A percentile compares a stretch with the other conserved stretches of the same genome.
Evolutionary conservation across 2,888 invertebrate genomes (phyloP).

Genomic region (Cremastobaeus sp.): DNA sequence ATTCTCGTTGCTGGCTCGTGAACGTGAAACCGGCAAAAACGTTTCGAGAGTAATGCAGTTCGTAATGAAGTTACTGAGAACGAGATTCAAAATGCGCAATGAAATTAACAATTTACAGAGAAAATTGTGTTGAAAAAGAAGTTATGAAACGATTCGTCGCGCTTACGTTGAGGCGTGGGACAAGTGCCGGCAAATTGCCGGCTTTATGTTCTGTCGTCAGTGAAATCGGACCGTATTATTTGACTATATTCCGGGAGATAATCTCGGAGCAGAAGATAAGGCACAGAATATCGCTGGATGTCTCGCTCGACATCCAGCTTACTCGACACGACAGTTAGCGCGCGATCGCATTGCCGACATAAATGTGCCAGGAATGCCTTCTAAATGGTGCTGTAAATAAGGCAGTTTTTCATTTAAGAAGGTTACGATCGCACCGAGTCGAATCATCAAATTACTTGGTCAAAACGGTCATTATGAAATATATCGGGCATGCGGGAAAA

Average conservation of each 20-base stretch:
- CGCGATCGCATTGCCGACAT: slow-evolving; percentile 30
- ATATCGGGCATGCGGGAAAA: too few relatives aligned
- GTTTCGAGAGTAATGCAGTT: too few relatives aligned
- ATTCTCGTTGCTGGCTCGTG: too few relatives aligned
- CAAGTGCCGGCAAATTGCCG: slow-evolving; percentile 59
- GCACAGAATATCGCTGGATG: slow-evolving; percentile 38
- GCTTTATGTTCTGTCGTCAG: slow-evolving; percentile 63
- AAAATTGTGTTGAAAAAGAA: slow-evolving; percentile 12
- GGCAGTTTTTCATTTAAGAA: slow-evolving; percentile 28
- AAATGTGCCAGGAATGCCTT: slow-evolving; percentile 34
- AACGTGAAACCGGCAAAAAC: too few relatives aligned
- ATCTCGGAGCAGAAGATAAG: slow-evolving; percentile 28
- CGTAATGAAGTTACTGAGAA: too few relatives aligned
- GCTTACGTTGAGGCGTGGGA: slow-evolving; percentile 58
- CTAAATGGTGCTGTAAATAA: slow-evolving; percentile 34
- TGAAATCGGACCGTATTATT: slow-evolving; percentile 65
- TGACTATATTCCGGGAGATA: slow-evolving; percentile 54
- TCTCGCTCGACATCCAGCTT: too few relatives aligned
- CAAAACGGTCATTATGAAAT: slow-evolving; percentile 6
- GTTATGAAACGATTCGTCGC: slow-evolving; percentile 12
- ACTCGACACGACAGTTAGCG: slow-evolving; percentile 34
- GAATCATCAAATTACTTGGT: slow-evolving; percentile 9
- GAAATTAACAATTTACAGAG: neutral
- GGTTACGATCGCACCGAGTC: slow-evolving; percentile 8
- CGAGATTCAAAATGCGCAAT: neutral